Conservation (phyloP, 2,888 invertebrate genomes). For the Dascillus cervinus region DNA sequence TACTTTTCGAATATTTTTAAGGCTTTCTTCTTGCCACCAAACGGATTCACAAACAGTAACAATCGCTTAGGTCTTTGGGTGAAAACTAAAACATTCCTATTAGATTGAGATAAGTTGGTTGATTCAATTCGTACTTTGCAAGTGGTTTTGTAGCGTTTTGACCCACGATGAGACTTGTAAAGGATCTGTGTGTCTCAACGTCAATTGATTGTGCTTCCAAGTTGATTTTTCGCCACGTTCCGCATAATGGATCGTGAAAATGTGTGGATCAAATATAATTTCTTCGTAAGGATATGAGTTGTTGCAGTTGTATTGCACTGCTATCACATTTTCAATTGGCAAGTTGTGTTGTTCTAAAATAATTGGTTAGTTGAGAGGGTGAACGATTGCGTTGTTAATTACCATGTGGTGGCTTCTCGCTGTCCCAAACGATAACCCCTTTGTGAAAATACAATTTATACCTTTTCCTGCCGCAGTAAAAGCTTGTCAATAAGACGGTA, state of each 20-base stretch:
- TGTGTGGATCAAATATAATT: conserved; percentile 36
- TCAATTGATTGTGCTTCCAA: conserved; percentile 51
- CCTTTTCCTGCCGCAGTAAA: conserved; percentile 53
- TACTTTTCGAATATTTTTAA: conserved; percentile 64
- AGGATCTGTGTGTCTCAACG: conserved; percentile 52
- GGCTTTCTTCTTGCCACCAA: conserved; percentile 70
- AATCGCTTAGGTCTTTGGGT: conserved; percentile 59
- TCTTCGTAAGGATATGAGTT: conserved; percentile 37
- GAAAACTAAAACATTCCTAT: conserved; percentile 45
- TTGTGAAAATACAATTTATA: conserved; percentile 56
- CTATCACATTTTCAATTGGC: conserved; percentile 49
- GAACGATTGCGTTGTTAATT: conserved; percentile 28
- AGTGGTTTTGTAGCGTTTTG: conserved; percentile 48
- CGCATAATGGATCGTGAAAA: conserved; percentile 57
- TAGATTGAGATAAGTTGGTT: too few relatives aligned
- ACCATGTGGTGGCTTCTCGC: conserved; percentile 49
- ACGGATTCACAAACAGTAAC: conserved; percentile 76
- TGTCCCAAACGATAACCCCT: conserved; percentile 57
- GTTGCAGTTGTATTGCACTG: conserved; percentile 44
- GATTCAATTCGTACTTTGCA: conserved; percentile 39
- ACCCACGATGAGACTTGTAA: conserved; percentile 57
- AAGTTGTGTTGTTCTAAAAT: conserved; percentile 47
- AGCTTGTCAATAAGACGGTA: conserved; percentile 43
- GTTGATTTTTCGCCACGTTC: conserved; percentile 48
- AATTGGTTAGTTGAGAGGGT: conserved; percentile 5